Conservation (phyloP, 2,797 vertebrate genomes). For the Silurus aristotelis region DNA sequence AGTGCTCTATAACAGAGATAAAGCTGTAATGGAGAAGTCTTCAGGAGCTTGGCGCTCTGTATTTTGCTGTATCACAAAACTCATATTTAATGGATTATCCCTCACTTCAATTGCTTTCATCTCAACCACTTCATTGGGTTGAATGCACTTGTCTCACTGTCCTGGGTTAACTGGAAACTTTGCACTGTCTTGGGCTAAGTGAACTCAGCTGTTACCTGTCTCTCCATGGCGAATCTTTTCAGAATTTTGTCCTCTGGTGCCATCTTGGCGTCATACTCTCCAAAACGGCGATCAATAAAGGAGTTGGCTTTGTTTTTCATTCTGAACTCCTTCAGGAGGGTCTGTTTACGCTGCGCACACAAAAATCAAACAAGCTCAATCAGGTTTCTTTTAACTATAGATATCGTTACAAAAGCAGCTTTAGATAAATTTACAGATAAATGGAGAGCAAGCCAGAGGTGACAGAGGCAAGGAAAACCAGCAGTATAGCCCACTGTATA, state of each 20-base stretch:
- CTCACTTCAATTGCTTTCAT: background rate
- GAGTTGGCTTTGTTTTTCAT: constrained; percentile 83
- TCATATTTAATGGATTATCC: too few relatives aligned
- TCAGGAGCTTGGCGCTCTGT: background rate
- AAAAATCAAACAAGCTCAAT: background rate
- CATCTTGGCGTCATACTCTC: constrained; percentile 86
- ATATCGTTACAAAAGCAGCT: background rate
- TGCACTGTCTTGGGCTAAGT: background rate
- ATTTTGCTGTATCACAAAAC: background rate
- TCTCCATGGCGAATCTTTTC: constrained; percentile 89
- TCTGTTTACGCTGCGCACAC: constrained; percentile 84
- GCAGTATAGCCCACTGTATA: background rate
- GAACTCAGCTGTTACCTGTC: constrained; percentile 78
- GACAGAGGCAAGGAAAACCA: background rate
- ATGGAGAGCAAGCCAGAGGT: background rate
- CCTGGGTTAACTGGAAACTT: background rate
- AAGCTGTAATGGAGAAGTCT: background rate
- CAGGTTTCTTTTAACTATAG: too few relatives aligned
- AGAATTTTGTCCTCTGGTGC: constrained; percentile 92
- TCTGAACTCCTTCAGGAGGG: constrained; percentile 90
- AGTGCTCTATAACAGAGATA: background rate
- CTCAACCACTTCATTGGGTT: background rate
- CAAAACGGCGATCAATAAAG: constrained; percentile 87
- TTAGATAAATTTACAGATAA: too few relatives aligned
- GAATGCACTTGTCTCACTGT: background rate